Evolutionary conservation across 2,888 invertebrate species (phyloP).

Genomic region (Synanthedon tipuliformis): DNA sequence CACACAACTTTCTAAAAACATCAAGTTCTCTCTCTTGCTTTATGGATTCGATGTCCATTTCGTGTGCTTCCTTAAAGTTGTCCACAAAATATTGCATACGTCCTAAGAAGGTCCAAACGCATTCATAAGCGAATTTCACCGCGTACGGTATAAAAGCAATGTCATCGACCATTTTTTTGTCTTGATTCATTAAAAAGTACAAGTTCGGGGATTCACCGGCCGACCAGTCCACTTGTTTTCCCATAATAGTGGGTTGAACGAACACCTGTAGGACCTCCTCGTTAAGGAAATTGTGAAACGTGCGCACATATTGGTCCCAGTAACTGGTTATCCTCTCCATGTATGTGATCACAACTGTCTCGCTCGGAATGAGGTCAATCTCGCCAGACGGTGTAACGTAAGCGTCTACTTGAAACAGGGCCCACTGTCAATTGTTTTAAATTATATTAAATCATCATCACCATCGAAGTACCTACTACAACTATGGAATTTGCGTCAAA

Average conservation of each 20-base stretch:
- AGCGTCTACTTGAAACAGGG: conserved; percentile 73
- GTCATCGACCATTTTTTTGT: conserved; percentile 67
- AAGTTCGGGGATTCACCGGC: conserved; percentile 81
- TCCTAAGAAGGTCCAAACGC: conserved; percentile 72
- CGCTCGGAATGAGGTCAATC: conserved; percentile 70
- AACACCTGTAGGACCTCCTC: conserved; percentile 79
- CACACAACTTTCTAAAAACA: conserved; percentile 75
- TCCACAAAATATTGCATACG: conserved; percentile 75
- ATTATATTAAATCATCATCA: too few species aligned
- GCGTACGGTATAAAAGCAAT: conserved; percentile 69
- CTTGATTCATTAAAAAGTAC: conserved; percentile 76
- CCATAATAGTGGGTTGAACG: conserved; percentile 87
- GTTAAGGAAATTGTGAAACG: conserved; percentile 78
- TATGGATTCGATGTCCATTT: conserved; percentile 73
- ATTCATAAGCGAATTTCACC: conserved; percentile 72
- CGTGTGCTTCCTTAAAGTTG: conserved; percentile 78
- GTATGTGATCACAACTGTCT: conserved; percentile 68
- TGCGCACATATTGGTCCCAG: conserved; percentile 76
- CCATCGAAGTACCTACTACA: too few species aligned
- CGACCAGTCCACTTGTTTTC: conserved; percentile 81
- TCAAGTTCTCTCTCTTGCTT: conserved; percentile 74
- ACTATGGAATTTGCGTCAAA: too few species aligned
- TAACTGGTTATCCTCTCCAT: conserved; percentile 72
- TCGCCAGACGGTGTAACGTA: conserved; percentile 48
- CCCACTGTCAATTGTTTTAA: conserved; percentile 50